Evolutionary conservation across 2,888 invertebrate species (phyloP).

Genomic region (Heteromyza rotundicornis): DNA sequence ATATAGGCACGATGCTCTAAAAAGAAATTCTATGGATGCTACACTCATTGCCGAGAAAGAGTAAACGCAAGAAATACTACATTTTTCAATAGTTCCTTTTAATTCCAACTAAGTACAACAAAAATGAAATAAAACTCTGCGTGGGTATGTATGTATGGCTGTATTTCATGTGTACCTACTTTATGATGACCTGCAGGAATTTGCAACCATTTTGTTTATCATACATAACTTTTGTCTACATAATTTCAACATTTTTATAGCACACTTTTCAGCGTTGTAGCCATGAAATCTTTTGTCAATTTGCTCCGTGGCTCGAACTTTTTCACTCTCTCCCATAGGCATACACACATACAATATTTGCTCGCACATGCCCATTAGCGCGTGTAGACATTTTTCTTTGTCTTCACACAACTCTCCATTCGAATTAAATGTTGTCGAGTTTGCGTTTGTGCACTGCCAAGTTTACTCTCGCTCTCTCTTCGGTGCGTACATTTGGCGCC

Average conservation of each 20-base stretch:
- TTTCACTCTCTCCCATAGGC: slow-evolving; percentile 3
- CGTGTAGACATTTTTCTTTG: background rate
- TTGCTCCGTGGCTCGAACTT: background rate
- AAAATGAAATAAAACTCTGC: no score
- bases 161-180: no score
- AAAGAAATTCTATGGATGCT: no score
- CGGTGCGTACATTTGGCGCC: background rate
- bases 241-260: slow-evolving; percentile 1
- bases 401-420: slow-evolving; percentile 3
- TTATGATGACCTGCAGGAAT: background rate
- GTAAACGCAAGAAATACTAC: no score
- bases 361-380: slow-evolving; percentile 10
- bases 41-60: no score
- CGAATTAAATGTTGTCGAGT: background rate
- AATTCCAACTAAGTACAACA: no score
- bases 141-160: no score
- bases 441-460: background rate
- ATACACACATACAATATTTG: background rate
- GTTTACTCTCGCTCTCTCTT: background rate
- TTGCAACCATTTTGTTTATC: background rate
- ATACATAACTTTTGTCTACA: slow-evolving; percentile 9
- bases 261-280: slow-evolving; percentile 6
- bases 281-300: background rate
- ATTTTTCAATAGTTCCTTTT: no score
- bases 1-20: no score